Base-by-base conservation (phyloP, 2,888 invertebrate genomes). In the Onchidella celtica region DNA sequence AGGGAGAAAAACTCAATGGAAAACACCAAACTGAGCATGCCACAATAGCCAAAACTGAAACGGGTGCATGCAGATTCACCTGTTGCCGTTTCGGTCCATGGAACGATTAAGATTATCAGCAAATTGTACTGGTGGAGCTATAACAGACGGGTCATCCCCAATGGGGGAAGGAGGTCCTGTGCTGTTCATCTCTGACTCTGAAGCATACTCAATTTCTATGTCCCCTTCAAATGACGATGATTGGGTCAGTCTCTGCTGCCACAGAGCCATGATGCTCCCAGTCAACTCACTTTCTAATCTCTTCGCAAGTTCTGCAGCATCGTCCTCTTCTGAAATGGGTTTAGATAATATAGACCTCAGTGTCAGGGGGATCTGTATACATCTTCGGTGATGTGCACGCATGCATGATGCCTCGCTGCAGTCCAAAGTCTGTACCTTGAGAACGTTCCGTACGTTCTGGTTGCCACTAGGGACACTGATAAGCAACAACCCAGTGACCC, bases 261-360 rank as follows among this genome's bases (percentile, higher is more conserved):
- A 85, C 40, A 85, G 63, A 1, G 82, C 85, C 17, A 85, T 65
- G 27, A 85, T 82, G n/a, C 84, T 84, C 6, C 84, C 83, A 0
- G 84, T 70, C 14, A 85, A 81, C 29, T 86, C 85, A 11, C 79
- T 66, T 59, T 85, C 85, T 59, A 86, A 72, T 3, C 84, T 77
- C 27, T 77, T 81, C 21, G 84, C 84, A 57, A 86, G 70, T 40
- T 86, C 86, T 27, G 75, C 40, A 14, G 83, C 83, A 74, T 82
- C 68, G 3, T 83, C 83, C 59, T 84, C 85, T 21, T 84, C 82
- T 65, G 65, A 63, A 72, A 72, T 38, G 32, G 4, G 21, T 29
- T 29, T 9, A 57, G 29, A 59, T 55, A 55, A 57, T 6, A 55
- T 38, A 17, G n/a, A n/a, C n/a, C n/a, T n/a, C n/a, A n/a, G n/a